A percentile compares a stretch with the other conserved stretches of the same genome.
Conservation (phyloP, 1,140 invertebrate genomes). For the Aphaenogaster floridana region DNA sequence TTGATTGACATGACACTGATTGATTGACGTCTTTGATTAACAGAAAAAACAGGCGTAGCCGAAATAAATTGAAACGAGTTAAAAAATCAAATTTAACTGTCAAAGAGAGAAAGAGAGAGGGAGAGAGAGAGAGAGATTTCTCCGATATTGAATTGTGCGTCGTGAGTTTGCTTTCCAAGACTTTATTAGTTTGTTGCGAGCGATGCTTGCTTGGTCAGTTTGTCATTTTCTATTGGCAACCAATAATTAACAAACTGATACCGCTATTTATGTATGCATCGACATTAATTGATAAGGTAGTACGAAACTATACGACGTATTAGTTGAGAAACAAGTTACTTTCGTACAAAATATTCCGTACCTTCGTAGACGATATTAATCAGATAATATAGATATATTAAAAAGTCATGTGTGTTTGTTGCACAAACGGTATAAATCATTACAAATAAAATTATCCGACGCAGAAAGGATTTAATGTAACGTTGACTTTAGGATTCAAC, state of each 20-base stretch:
- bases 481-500: background rate
- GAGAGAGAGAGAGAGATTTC: background rate
- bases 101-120: background rate
- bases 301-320: background rate
- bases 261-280: background rate
- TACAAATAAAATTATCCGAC: background rate
- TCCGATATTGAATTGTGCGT: background rate
- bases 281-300: constrained; percentile 7
- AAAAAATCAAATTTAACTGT: background rate
- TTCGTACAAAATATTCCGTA: constrained; percentile 5
- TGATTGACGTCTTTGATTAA: background rate
- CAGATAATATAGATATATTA: background rate
- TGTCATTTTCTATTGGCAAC: background rate
- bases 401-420: background rate
- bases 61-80: background rate
- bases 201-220: background rate
- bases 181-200: background rate
- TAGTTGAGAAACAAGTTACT: background rate
- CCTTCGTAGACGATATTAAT: background rate
- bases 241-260: constrained; percentile 29
- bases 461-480: background rate
- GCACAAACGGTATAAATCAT: background rate
- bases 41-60: background rate
- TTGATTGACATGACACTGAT: background rate
- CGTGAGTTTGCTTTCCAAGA: constrained; percentile 6